Evolutionary conservation across 2,888 invertebrate species (phyloP).

Genomic region (Cataglyphis livida): DNA sequence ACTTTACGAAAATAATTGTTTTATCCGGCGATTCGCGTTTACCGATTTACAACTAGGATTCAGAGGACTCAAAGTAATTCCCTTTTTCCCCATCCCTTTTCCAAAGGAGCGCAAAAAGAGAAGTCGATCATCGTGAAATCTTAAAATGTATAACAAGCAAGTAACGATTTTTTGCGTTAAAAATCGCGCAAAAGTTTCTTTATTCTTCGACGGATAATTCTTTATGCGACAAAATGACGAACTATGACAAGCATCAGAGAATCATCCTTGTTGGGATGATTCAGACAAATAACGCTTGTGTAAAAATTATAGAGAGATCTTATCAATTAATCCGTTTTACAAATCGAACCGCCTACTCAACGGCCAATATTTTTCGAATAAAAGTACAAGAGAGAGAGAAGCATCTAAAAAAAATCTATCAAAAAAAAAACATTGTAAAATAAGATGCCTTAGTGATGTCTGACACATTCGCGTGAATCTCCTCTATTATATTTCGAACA

Average conservation of each 20-base stretch:
- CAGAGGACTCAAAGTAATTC: slow-evolving; percentile 39
- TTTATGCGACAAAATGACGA: neutral
- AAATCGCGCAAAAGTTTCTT: slow-evolving; percentile 19
- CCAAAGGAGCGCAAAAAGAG: neutral
- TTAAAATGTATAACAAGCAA: slow-evolving; percentile 30
- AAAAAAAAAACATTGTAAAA: neutral
- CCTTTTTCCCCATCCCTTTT: neutral
- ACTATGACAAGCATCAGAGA: slow-evolving; percentile 7
- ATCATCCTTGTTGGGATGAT: neutral
- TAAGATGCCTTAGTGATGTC: neutral
- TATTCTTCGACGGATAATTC: slow-evolving; percentile 5
- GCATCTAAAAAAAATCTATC: neutral
- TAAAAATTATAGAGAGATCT: neutral
- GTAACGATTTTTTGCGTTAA: neutral
- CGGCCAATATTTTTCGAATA: neutral
- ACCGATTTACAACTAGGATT: slow-evolving; percentile 43
- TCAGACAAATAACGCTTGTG: neutral
- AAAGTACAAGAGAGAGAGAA: slow-evolving; percentile 6
- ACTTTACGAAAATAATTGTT: slow-evolving; percentile 83
- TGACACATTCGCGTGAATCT: slow-evolving; percentile 1
- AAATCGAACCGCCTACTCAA: neutral
- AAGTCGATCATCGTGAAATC: slow-evolving; percentile 13
- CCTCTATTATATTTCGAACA: slow-evolving; percentile 16
- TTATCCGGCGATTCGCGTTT: slow-evolving; percentile 68
- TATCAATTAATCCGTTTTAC: slow-evolving; percentile 8